Conservation (phyloP, 2,797 vertebrate species). For the Nasua narica region DNA sequence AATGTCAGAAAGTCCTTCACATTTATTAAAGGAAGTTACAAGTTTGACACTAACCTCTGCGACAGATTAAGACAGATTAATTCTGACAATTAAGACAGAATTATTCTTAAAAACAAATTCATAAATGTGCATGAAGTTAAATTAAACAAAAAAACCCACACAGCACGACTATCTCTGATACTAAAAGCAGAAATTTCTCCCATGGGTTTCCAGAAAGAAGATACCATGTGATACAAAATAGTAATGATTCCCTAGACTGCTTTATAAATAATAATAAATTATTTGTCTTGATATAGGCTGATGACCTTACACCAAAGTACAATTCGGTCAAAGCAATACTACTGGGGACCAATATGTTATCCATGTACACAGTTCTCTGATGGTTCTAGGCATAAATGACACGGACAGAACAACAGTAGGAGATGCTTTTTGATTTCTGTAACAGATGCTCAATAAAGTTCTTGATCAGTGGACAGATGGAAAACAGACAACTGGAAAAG, state of each 20-base stretch:
- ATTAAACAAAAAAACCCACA: background rate
- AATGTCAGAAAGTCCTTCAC: constrained; percentile 15
- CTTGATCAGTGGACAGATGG: background rate
- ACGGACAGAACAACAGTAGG: background rate
- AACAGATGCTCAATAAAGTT: constrained; percentile 18
- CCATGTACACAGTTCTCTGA: background rate
- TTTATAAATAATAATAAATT: no score
- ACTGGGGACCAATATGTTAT: background rate
- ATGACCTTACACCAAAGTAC: background rate
- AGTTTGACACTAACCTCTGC: background rate
- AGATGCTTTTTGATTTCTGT: background rate
- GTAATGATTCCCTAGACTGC: background rate
- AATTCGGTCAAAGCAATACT: background rate
- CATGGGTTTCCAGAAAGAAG: background rate
- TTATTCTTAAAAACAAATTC: constrained; percentile 32
- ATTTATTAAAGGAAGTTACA: constrained; percentile 33
- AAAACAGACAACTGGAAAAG: constrained; percentile 35
- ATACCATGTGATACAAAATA: background rate
- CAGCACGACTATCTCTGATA: background rate
- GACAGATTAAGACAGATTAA: constrained; percentile 48
- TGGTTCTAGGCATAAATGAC: background rate
- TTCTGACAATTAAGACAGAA: constrained; percentile 46
- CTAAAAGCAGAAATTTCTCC: constrained; percentile 20
- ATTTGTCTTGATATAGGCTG: background rate
- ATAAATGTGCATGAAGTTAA: background rate